Conservation (phyloP, 2,113 vertebrate species). For the Oncorhynchus masou region DNA sequence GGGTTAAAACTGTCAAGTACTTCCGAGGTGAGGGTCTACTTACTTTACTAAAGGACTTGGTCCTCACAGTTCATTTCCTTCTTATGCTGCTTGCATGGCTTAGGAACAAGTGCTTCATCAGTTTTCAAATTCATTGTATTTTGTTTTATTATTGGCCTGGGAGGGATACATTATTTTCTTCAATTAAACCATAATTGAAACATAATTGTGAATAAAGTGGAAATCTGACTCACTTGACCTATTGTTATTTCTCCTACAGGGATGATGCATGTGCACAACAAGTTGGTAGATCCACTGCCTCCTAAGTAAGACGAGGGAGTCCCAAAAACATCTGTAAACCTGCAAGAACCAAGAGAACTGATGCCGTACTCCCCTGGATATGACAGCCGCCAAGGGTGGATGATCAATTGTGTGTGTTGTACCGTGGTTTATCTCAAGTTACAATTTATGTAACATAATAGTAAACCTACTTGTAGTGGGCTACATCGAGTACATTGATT, state of each 20-base stretch:
- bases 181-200: not conserved
- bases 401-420: not conserved
- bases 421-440: not conserved
- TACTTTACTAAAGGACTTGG: not conserved
- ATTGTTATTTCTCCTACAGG: conserved; percentile 66
- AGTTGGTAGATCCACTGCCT: conserved; percentile 82
- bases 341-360: too few relatives aligned
- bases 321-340: conserved; percentile 63
- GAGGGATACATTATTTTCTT: too few relatives aligned
- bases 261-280: conserved; percentile 95
- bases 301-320: conserved; percentile 69
- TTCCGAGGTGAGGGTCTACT: conserved; percentile 84
- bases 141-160: conserved; percentile 32
- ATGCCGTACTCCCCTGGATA: conserved; percentile 63
- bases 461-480: not conserved
- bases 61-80: too few relatives aligned
- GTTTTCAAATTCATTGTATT: too few relatives aligned
- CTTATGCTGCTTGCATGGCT: not conserved
- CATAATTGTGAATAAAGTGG: not conserved
- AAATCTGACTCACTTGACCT: not conserved
- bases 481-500: not conserved
- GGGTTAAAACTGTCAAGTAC: conserved; percentile 93
- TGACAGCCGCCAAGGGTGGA: not conserved
- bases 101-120: conserved; percentile 38
- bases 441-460: not conserved